phyloP scores from a whole-genome alignment of 2,888 invertebrate species.

The Malacosoma neustria region DNA sequence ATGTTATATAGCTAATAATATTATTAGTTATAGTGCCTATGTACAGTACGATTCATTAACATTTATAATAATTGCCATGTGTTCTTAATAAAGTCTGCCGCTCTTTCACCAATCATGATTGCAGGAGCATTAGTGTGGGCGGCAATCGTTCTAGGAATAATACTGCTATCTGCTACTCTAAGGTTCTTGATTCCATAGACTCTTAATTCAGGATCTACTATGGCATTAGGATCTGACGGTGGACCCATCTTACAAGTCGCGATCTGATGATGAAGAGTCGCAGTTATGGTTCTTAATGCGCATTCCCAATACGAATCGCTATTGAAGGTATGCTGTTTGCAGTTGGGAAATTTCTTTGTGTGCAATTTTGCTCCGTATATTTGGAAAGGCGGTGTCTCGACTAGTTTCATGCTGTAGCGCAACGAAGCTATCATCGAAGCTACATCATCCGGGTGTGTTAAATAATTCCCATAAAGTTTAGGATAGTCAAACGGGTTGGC shows the following conservation, averaged over 20 bases:
- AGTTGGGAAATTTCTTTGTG: constrained; percentile 69
- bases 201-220: constrained; percentile 77
- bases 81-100: constrained; percentile 76
- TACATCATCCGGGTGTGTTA: constrained; percentile 76
- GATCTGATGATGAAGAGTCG: constrained; percentile 80
- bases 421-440: constrained; percentile 76
- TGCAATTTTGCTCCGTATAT: constrained; percentile 75
- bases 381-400: constrained; percentile 73
- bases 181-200: constrained; percentile 77
- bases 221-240: constrained; percentile 66
- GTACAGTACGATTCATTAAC: not conserved
- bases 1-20: too few relatives aligned
- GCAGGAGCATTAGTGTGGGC: constrained; percentile 80
- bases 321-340: constrained; percentile 63
- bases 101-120: constrained; percentile 84
- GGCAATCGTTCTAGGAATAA: constrained; percentile 79
- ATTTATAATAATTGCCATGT: constrained; percentile 49
- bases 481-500: constrained; percentile 79
- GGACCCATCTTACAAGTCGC: constrained; percentile 83
- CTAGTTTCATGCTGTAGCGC: constrained; percentile 67
- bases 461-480: constrained; percentile 82
- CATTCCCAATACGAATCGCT: constrained; percentile 82
- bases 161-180: constrained; percentile 80
- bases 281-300: constrained; percentile 70
- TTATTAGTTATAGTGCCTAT: too few relatives aligned